Base-by-base conservation (phyloP, 2,888 invertebrate species). In the Ptycholaimellus sp. region DNA sequence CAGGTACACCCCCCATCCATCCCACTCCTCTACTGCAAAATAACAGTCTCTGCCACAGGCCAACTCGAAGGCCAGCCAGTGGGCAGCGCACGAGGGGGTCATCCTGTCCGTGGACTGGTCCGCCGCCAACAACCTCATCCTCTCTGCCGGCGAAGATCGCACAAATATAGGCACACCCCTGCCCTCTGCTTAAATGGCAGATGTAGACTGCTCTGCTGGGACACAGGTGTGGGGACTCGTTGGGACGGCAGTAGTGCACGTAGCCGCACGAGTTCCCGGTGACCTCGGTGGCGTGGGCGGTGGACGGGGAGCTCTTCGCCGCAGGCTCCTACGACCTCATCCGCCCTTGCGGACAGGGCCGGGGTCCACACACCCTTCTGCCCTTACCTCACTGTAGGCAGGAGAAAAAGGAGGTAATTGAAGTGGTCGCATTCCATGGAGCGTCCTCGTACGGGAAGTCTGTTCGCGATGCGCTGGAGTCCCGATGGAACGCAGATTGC, bases 381-480 rank as follows among this genome's bases (percentile, higher is more conserved):
- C n/a, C n/a, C n/a, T n/a, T n/a, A n/a, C n/a, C n/a, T n/a, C n/a
- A n/a, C n/a, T n/a, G n/a, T n/a, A n/a, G n/a, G n/a, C n/a, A n/a
- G n/a, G n/a, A 23, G 6, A 13, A 23, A 23, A 23, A 6, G 6
- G 25, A 6, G 6, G 25, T 22, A 29, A 43, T 34, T 59, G 58
- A 52, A 87, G 82, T 93, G 90, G 87, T 79, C 83, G 0, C 74
- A 85, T 59, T 78, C 78, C 34, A 65, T 90, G 44, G 85, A 85
- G 46, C 76, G 82, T 49, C 76, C 82, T 3, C 68, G 70, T 44
- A 74, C 77, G 1, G 93, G 93, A 5, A 83, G 83, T 47, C 72
- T 96, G 41, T 81, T 80, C 57, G 71, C 72, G 44, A 65, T 90
- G 33, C 71, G 76, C 3, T 96, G 93, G 93, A 87, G 87, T 2